Evolutionary conservation across 2,888 invertebrate species (phyloP), one percentile per base, ranked within the genome.

Genomic region (Trichogramma evanescens): DNA sequence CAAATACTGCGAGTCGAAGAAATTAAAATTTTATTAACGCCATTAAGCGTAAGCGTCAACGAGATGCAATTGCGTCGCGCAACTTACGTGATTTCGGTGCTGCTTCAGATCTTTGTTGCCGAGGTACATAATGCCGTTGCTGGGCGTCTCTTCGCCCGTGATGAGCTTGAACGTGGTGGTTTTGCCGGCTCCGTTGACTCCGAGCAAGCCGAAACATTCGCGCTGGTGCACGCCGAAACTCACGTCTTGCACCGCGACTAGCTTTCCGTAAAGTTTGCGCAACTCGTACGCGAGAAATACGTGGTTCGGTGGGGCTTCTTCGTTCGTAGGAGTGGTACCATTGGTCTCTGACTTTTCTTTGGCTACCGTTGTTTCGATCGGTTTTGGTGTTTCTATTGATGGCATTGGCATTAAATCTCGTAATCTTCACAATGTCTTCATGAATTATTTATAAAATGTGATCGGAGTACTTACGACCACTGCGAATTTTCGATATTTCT

Each of bases 141-240:
- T 55, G 1, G 70, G 67, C 46, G 66, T 77, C 69, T 86, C 86
- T 71, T 92, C 92, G 0, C 93, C 92, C 59, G 92, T 93, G 70
- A 93, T 79, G 88, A 92, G 91, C 79, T 89, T 91, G 75, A 94
- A 94, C 0, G 93, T 93, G 3, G 87, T 86, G 0, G 90, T 91
- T 78, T 92, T 92, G 0, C 91, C 92, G 4, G 91, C 91, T 9
- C 92, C 91, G 74, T 92, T 91, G 0, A 90, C 86, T 3, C 92
- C 90, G 58, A 91, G 77, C 48, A 91, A 76, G 1, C 91, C 91
- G 72, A 91, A 91, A 70, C 89, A 89, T 77, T 91, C 91, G 13
- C 83, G 83, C 58, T 85, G 80, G 55, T 82, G 83, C 0, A 89
- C 84, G 50, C 85, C 89, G 72, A 83, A 70, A 70, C 74, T 86